Evolutionary conservation across 2,888 invertebrate genomes (phyloP).

Genomic region (Lydus trimaculatus): DNA sequence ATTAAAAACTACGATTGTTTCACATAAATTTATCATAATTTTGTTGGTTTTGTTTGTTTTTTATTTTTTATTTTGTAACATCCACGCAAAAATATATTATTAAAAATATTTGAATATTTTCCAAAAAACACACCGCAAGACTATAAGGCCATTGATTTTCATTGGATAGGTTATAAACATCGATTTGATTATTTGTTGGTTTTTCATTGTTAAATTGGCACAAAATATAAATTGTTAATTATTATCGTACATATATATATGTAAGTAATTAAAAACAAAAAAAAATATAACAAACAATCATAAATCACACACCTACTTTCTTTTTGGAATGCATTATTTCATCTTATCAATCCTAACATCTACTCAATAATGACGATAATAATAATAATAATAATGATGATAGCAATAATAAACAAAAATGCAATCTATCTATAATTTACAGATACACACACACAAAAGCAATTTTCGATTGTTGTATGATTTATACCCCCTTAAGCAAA

Average conservation of each 20-base stretch:
- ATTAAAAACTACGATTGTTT: constrained; percentile 47
- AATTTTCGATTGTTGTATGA: constrained; percentile 26
- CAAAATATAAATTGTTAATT: constrained; percentile 39
- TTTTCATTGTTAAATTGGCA: constrained; percentile 39
- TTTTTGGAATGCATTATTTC: constrained; percentile 32
- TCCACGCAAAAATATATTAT: constrained; percentile 54
- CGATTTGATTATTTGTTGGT: constrained; percentile 36
- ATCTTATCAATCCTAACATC: constrained; percentile 3
- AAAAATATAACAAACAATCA: constrained; percentile 19
- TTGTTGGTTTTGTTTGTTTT: constrained; percentile 38
- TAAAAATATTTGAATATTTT: constrained; percentile 52
- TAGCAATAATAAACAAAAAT: not conserved
- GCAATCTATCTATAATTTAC: constrained; percentile 6
- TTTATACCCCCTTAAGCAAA: constrained; percentile 1
- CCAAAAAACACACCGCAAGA: constrained; percentile 47
- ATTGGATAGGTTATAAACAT: constrained; percentile 50
- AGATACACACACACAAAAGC: constrained; percentile 22
- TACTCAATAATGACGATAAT: not conserved
- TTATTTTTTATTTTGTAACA: not conserved
- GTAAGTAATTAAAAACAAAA: constrained; percentile 29
- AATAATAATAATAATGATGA: not conserved
- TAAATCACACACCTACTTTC: constrained; percentile 13
- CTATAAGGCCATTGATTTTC: constrained; percentile 57
- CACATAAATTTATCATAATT: constrained; percentile 23
- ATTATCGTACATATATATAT: too few relatives aligned